Percentiles rank a stretch among this genome's conserved stretches.
Conservation (phyloP, 2,888 invertebrate species). For the Cancer borealis region DNA sequence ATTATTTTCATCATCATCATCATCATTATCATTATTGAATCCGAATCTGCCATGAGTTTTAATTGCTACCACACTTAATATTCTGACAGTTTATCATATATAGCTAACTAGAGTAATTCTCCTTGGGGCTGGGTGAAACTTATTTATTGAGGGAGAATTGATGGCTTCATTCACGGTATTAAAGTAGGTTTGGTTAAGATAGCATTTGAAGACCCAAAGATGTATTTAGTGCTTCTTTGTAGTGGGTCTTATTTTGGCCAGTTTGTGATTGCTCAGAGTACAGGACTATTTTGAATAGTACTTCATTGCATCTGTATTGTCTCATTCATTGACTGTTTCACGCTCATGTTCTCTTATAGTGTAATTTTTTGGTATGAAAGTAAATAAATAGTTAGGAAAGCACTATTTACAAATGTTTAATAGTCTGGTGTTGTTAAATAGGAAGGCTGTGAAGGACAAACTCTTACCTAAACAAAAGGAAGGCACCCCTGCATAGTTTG, state of each 20-base stretch:
- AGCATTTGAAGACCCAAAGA: neutral
- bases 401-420: neutral
- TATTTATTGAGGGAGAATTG: neutral
- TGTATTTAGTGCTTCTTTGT: neutral
- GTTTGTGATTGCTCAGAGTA: slow-evolving; percentile 13
- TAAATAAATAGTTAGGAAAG: neutral
- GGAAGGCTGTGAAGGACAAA: slow-evolving; percentile 2
- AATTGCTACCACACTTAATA: neutral
- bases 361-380: neutral
- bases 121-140: neutral
- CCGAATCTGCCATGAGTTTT: neutral
- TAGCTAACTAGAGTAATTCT: neutral
- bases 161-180: neutral
- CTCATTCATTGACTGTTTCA: neutral
- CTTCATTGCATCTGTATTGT: slow-evolving; percentile 5
- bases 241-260: slow-evolving; percentile 30
- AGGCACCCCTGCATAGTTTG: neutral
- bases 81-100: neutral
- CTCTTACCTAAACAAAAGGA: neutral
- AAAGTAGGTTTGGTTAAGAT: neutral
- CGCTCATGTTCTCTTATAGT: neutral
- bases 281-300: neutral
- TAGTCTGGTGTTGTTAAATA: neutral
- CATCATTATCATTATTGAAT: neutral
- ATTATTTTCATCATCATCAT: neutral